These are phyloP conservation scores for Xenopus laevis DNA, from an alignment of 2,113 vertebrate genomes.

Conservation along the genomic window DNA sequence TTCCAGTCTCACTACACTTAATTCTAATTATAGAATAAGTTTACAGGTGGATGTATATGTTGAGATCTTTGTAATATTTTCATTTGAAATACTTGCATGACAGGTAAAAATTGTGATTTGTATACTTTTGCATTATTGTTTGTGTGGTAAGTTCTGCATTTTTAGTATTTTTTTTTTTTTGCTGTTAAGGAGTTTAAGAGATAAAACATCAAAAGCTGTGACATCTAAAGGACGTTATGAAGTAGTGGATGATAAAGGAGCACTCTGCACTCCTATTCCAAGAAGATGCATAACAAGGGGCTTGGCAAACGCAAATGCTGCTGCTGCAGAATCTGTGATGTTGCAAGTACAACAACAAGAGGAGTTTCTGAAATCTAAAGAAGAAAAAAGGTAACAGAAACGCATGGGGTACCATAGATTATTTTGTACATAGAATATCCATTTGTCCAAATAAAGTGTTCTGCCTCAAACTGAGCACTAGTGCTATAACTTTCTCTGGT, in stretches of 20 bases:
- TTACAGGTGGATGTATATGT: too few relatives aligned
- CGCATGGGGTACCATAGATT: too few relatives aligned
- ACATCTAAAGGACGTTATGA: constrained; percentile 85
- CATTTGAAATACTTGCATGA: too few relatives aligned
- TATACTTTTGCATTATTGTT: too few relatives aligned
- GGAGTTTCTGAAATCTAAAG: constrained; percentile 88
- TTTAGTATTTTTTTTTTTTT: neutral
- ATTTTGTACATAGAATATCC: too few relatives aligned
- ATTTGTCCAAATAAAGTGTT: too few relatives aligned
- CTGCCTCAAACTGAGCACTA: too few relatives aligned
- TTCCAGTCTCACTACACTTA: too few relatives aligned
- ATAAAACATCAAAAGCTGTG: constrained; percentile 84
- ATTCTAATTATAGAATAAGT: too few relatives aligned
- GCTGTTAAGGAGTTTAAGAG: constrained; percentile 78
- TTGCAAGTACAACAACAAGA: constrained; percentile 86
- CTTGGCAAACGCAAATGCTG: constrained; percentile 75
- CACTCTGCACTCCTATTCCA: constrained; percentile 76
- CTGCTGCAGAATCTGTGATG: constrained; percentile 86
- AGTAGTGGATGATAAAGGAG: constrained; percentile 78
- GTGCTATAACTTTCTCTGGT: too few relatives aligned
- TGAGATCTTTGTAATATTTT: too few relatives aligned
- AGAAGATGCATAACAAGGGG: constrained; percentile 77
- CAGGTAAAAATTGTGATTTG: too few relatives aligned
- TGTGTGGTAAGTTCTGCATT: neutral
- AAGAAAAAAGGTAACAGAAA: constrained; percentile 82